These are phyloP conservation scores for Eumerus sabulonum DNA, from an alignment of 2,888 invertebrate genomes.

Conservation along the genomic window DNA sequence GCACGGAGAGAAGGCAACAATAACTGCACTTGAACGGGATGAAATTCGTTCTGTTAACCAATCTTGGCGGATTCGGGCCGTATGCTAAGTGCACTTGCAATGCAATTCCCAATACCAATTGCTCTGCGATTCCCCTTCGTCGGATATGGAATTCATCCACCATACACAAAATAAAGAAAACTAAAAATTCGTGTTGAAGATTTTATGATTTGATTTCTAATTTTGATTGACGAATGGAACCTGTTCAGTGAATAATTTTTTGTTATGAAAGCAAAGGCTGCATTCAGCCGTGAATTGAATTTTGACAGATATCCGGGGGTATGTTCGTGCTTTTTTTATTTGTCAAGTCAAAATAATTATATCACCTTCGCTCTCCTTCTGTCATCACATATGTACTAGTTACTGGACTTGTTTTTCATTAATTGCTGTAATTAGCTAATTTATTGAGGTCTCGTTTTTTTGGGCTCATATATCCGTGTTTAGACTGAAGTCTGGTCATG, in stretches of 20 bases:
- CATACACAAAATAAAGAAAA: conserved; percentile 20
- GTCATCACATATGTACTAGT: too few species aligned
- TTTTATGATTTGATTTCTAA: conserved; percentile 42
- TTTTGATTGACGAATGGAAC: conserved; percentile 41
- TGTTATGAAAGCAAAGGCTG: conserved; percentile 46
- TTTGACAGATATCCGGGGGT: conserved; percentile 15
- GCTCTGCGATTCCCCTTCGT: conserved; percentile 20
- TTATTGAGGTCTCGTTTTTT: too few species aligned
- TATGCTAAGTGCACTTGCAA: conserved; percentile 38
- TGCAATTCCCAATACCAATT: background rate
- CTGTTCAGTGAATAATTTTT: conserved; percentile 54
- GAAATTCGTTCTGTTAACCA: conserved; percentile 43
- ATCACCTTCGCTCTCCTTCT: too few species aligned
- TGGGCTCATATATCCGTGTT: too few species aligned
- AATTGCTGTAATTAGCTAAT: too few species aligned
- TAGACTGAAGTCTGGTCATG: too few species aligned
- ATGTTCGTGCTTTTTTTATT: too few species aligned
- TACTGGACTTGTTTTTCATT: too few species aligned
- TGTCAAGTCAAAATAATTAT: too few species aligned
- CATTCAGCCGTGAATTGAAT: conserved; percentile 54
- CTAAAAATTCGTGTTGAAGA: conserved; percentile 26
- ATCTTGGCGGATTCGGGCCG: conserved; percentile 6
- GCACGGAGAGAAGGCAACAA: conserved; percentile 25
- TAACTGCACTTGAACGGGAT: conserved; percentile 60
- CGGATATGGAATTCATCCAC: conserved; percentile 20